Evolutionary conservation across 2,113 vertebrate genomes (phyloP), one percentile per base, ranked within the genome.

Genomic region (Podarcis cretensis): DNA sequence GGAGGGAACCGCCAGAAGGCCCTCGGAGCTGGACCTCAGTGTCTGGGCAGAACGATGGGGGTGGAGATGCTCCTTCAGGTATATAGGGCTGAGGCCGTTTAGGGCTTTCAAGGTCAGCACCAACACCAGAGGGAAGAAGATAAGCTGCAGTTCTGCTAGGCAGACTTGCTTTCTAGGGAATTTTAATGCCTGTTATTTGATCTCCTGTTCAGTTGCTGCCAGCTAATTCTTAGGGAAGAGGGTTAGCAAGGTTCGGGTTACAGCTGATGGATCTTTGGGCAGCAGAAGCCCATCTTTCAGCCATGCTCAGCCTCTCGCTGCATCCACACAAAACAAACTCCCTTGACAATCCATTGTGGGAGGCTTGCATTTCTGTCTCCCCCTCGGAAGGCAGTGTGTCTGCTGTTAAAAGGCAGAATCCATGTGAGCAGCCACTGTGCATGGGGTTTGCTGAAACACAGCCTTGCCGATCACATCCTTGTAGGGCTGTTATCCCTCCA

Each of bases 221-320:
- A 89, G 27, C 27, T 59, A 75, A 27, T 68, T 1, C 10, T 40
- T 18, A n/a, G 57, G 84, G 78, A 91, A 1, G 18, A 8, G 66
- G 4, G 1, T 14, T 74, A 30, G 43, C 43, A 10, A 48, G 43
- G 80, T n/a, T 25, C 18, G 40, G 73, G 78, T 76, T 79, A 89
- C 85, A 89, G 86, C 89, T 76, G 63, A 90, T 89, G 91, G 82
- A 66, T 43, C 69, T 84, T 87, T 77, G 32, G 30, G 86, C 79
- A 54, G 80, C 30, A 23, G 16, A 83, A 89, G 40, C 81, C 48
- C 16, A 20, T 40, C 43, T 78, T 81, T 90, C 3, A 65, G 66
- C 37, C 86, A 2, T 30, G 32, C 63, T 35, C 13, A 14, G 59
- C 14, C 32, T 66, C 35, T 35, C 35, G 35, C 3, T 48, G 48